These are phyloP conservation scores for Caenorhabditis remanei DNA, from an alignment of 1,140 invertebrate species.

Conservation along the genomic window DNA sequence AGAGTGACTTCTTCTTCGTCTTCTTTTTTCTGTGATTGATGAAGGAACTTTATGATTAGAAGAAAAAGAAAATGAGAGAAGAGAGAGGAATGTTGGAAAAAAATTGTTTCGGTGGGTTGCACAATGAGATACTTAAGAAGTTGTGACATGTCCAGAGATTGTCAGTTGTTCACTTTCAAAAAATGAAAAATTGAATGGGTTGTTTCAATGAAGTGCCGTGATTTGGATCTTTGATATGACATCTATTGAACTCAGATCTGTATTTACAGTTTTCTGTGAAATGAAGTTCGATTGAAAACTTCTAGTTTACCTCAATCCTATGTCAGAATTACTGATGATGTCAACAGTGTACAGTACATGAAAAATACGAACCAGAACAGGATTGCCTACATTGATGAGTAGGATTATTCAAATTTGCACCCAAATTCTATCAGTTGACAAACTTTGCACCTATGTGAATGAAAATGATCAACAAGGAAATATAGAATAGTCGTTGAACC, in stretches of 20 bases:
- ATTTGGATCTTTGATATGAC: too few relatives aligned
- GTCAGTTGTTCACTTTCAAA: slow-evolving; percentile 8
- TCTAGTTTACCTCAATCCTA: too few relatives aligned
- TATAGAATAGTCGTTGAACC: neutral
- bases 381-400: too few relatives aligned
- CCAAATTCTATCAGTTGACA: neutral
- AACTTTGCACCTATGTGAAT: neutral
- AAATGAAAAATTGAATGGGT: neutral
- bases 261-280: neutral
- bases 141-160: neutral
- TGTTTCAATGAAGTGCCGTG: neutral
- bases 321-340: too few relatives aligned
- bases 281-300: too few relatives aligned
- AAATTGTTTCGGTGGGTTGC: slow-evolving; percentile 23
- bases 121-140: neutral
- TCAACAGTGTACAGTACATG: too few relatives aligned
- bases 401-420: slow-evolving; percentile 16
- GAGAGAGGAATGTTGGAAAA: slow-evolving; percentile 20
- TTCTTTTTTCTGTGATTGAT: slow-evolving; percentile 17
- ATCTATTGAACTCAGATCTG: too few relatives aligned
- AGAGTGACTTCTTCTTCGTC: neutral
- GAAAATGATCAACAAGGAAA: neutral
- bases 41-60: slow-evolving; percentile 51
- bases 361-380: too few relatives aligned
- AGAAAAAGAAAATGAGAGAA: neutral